A percentile compares a stretch with the other conserved stretches of the same genome.
Evolutionary conservation across 2,113 vertebrate genomes (phyloP).

Genomic region (Planiliza haematocheilus): DNA sequence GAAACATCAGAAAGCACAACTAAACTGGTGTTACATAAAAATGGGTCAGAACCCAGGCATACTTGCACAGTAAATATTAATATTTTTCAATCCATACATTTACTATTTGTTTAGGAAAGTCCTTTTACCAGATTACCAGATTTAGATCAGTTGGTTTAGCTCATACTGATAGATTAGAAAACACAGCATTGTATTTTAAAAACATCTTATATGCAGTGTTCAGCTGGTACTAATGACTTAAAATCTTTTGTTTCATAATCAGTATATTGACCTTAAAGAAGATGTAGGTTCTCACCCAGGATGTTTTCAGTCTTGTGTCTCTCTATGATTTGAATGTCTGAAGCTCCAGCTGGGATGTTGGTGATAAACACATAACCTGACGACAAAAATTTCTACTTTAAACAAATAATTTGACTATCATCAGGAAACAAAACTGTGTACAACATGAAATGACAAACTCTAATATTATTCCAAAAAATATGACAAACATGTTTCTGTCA

Average conservation of each 20-base stretch:
- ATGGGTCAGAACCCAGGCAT: background rate
- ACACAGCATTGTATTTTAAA: background rate
- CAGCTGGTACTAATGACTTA: background rate
- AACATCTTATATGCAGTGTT: background rate
- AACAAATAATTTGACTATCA: background rate
- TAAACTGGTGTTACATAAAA: no score
- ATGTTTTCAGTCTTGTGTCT: constrained; percentile 91
- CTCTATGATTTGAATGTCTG: constrained; percentile 91
- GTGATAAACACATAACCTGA: constrained; percentile 90
- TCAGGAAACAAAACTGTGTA: background rate
- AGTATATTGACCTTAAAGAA: constrained; percentile 59
- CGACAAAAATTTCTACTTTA: constrained; percentile 25
- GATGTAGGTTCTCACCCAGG: constrained; percentile 82
- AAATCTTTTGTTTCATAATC: constrained; percentile 70
- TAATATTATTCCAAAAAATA: background rate
- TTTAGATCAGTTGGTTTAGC: background rate
- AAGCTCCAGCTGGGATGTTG: constrained; percentile 89
- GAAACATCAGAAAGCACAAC: background rate
- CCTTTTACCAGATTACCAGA: background rate
- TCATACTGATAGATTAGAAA: background rate
- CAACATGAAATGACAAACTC: background rate
- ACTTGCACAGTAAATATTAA: background rate
- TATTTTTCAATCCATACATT: background rate
- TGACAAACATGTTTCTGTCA: background rate
- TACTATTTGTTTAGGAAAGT: background rate